A percentile compares a stretch with the other conserved stretches of the same genome.
Conservation (phyloP, 2,797 vertebrate genomes). For the Crypturellus tataupa region DNA sequence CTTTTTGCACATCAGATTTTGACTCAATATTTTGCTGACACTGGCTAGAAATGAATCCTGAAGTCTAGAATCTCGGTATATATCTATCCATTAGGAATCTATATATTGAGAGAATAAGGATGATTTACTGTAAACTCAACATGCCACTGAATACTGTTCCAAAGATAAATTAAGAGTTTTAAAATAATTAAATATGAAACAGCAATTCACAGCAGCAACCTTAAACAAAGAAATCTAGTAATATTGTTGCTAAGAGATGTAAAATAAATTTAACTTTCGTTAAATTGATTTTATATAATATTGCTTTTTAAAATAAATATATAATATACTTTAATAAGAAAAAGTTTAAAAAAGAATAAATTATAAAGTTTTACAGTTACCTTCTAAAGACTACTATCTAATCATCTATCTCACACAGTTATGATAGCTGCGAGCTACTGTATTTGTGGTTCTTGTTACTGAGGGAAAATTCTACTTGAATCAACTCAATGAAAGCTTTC, state of each 20-base stretch:
- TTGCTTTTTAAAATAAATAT: background rate
- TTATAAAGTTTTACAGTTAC: background rate
- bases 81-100: background rate
- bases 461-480: background rate
- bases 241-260: background rate
- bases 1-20: constrained; percentile 5
- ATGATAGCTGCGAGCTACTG: background rate
- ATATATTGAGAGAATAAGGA: background rate
- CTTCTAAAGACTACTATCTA: background rate
- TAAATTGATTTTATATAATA: background rate
- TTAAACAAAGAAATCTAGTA: background rate
- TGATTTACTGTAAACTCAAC: background rate
- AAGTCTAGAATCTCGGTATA: background rate
- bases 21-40: constrained; percentile 42
- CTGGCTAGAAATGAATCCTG: background rate
- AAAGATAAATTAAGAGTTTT: constrained; percentile 1
- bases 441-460: background rate
- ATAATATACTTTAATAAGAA: background rate
- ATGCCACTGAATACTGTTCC: background rate
- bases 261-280: background rate
- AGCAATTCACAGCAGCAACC: background rate
- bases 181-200: background rate
- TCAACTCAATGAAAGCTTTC: background rate
- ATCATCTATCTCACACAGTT: background rate
- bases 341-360: too few relatives aligned